Evolutionary conservation across 2,113 vertebrate genomes (phyloP), one percentile per base, ranked within the genome.

Genomic region (Spea multiplicata): DNA sequence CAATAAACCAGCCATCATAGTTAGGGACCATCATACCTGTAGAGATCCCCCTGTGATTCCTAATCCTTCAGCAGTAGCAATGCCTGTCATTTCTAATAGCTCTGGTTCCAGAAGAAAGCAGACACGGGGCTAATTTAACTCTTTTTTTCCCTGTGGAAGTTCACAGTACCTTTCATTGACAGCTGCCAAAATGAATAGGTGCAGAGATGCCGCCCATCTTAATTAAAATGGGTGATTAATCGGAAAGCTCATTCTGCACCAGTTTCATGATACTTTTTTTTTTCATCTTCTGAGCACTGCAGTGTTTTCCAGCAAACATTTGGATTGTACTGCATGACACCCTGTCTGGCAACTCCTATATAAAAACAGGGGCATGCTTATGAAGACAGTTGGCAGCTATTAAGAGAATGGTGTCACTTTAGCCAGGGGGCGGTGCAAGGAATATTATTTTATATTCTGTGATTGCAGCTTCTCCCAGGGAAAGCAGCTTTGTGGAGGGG

Each of bases 401-500:
- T 66, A 45, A 10, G 44, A 30, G n/a, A 80, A 53, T 59, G 0
- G 9, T 75, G 12, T 77, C 75, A 71, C 66, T 65, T 77, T 52
- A 75, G 71, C 71, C 66, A 57, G 71, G 10, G 44, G 66, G 66
- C 17, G 49, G 68, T 78, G 16, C 76, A 78, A 67, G 50, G 78
- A 83, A 44, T 9, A 61, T 57, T 74, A 52, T 61, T 66, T 52
- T 68, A 50, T 59, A 64, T 68, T 80, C 64, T 80, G 49, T 66
- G 30, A 50, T 13, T 9, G 13, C 64, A 70, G 46, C 73, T 77
- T 16, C 14, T 46, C 44, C 12, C 13, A 69, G 65, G 67, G n/a
- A 76, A 61, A 57, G 46, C 50, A 57, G 76, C 7, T 47, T 49
- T 44, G 47, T 57, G 3, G 73, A 50, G n/a, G 6, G 30, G 14